phyloP scores from a whole-genome alignment of 2,888 invertebrate genomes.

The Leptopilina myrica region DNA sequence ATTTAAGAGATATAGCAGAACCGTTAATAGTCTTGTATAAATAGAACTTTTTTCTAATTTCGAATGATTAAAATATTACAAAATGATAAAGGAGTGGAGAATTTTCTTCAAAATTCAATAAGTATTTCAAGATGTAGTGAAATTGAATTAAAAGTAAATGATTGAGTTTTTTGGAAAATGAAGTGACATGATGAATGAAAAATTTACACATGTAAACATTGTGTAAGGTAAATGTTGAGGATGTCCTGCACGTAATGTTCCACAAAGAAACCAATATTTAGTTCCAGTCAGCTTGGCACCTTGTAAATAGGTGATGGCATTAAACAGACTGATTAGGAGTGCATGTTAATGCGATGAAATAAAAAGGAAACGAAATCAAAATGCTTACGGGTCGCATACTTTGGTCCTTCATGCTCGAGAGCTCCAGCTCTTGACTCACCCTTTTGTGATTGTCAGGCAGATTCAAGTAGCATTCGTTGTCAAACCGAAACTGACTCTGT shows the following conservation, averaged over 20 bases:
- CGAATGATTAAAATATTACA: too few relatives aligned
- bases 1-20: too few relatives aligned
- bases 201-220: slow-evolving; percentile 21
- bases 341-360: slow-evolving; percentile 47
- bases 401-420: slow-evolving; percentile 77
- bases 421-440: slow-evolving; percentile 86
- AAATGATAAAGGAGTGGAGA: too few relatives aligned
- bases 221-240: slow-evolving; percentile 16
- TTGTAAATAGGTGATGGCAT: slow-evolving; percentile 66
- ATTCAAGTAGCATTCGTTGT: slow-evolving; percentile 99
- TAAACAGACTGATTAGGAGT: slow-evolving; percentile 49
- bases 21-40: too few relatives aligned
- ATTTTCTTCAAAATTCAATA: too few relatives aligned
- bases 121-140: too few relatives aligned
- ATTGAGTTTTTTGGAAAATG: too few relatives aligned
- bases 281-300: slow-evolving; percentile 61
- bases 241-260: slow-evolving; percentile 42
- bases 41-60: too few relatives aligned
- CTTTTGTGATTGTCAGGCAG: slow-evolving; percentile 98
- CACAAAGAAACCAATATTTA: background rate
- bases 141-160: too few relatives aligned
- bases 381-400: slow-evolving; percentile 86
- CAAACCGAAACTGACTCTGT: slow-evolving; percentile 99
- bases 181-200: background rate
- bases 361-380: slow-evolving; percentile 52